These are phyloP conservation scores for Ellobius talpinus DNA, from an alignment of 2,113 vertebrate species.

Conservation along the genomic window DNA sequence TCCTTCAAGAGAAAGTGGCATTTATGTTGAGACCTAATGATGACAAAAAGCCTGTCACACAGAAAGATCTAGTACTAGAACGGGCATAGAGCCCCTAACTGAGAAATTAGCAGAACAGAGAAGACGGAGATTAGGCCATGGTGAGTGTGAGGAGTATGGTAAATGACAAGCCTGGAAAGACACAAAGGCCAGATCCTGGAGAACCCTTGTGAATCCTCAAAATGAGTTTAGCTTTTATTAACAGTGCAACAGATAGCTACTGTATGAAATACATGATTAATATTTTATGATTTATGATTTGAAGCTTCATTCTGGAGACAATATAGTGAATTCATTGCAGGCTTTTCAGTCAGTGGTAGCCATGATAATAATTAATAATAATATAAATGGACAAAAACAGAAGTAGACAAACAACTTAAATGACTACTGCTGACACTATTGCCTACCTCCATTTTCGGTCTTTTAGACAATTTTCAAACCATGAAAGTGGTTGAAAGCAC, in stretches of 20 bases:
- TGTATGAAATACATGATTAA: neutral
- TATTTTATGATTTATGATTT: conserved; percentile 37
- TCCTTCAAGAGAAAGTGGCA: neutral
- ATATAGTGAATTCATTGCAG: conserved; percentile 15
- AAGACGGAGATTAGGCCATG: neutral
- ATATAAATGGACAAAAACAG: neutral
- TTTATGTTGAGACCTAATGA: neutral
- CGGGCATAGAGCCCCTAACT: neutral
- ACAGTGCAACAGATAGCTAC: conserved; percentile 3
- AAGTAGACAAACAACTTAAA: neutral
- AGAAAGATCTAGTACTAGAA: neutral
- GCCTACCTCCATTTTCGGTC: neutral
- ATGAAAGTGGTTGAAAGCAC: neutral
- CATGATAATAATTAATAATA: neutral
- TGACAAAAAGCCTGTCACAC: neutral
- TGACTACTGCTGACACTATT: neutral
- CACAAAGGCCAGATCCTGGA: neutral
- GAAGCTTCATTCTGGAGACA: neutral
- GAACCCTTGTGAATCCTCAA: neutral
- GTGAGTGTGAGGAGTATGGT: neutral
- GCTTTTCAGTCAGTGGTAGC: neutral
- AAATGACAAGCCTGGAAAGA: neutral
- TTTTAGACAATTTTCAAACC: neutral
- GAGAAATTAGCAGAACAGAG: conserved; percentile 35
- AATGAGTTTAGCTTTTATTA: neutral